Base-by-base conservation (phyloP, 2,113 vertebrate species). In the Epinephelus moara region DNA sequence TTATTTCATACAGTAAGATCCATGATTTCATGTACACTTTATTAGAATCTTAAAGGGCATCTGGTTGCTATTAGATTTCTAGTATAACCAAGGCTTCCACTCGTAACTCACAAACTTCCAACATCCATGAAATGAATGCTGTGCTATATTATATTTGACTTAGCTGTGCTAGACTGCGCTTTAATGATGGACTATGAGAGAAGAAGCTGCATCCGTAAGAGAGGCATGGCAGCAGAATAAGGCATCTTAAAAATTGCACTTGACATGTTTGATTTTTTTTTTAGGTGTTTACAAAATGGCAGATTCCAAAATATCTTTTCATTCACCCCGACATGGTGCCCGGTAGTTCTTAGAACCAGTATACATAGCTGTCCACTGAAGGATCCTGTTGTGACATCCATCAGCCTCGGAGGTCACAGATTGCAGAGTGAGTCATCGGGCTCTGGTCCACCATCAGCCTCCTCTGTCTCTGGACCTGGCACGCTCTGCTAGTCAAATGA, bases 401-500 rank as follows among this genome's bases (percentile, higher is more conserved):
- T 87, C 85, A 74, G 62, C 53, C 70, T 66, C 69, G 59, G 50
- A 17, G 81, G 73, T 83, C 83, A 85, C 81, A 85, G 70, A 89
- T 74, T 85, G 55, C 71, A 67, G 45, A 61, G 17, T 87, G 82
- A 88, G 75, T 91, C 89, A 88, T 7, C 21, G 56, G 77, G 80
- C 73, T 81, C 33, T 60, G 82, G 72, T 85, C 75, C 84, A 78
- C 53, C 61, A 74, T 79, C 80, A 79, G 25, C 68, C 47, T 56
- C 53, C 25, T 70, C 80, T 82, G 85, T 85, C 78, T 83, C 49
- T 78, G 55, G 68, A 82, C 52, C 56, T 78, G 86, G 82, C 80
- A 84, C 7, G 13, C 78, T 84, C 66, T 89, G 84, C 80, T 82
- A 92, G 11, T 91, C 82, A 84, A 80, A 87, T 74, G 33, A 78